Evolutionary conservation across 2,113 vertebrate genomes (phyloP).

Genomic region (Triplophysa tibetana): DNA sequence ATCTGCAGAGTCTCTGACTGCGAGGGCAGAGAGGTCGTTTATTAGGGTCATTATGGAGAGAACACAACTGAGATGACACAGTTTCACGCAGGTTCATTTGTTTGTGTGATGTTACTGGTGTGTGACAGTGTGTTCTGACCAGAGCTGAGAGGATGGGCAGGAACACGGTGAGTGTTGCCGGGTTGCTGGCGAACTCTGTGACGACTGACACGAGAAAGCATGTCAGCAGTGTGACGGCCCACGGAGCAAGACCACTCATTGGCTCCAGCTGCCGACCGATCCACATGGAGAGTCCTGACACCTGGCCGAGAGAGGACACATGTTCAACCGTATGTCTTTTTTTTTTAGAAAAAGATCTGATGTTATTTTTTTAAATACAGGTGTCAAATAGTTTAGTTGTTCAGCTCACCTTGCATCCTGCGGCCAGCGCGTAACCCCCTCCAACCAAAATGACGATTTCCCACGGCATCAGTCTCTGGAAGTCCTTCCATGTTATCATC

Average conservation of each 20-base stretch:
- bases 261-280: conserved; percentile 94
- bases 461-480: conserved; percentile 98
- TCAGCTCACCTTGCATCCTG: conserved; percentile 90
- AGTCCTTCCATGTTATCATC: conserved; percentile 98
- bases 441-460: conserved; percentile 97
- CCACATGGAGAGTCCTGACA: conserved; percentile 93
- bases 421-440: conserved; percentile 95
- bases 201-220: conserved; percentile 93
- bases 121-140: conserved; percentile 70
- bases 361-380: background rate
- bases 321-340: background rate
- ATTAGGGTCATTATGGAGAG: background rate
- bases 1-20: conserved; percentile 94
- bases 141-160: conserved; percentile 93
- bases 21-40: conserved; percentile 32
- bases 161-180: conserved; percentile 96
- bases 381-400: too few species aligned
- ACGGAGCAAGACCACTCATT: conserved; percentile 90
- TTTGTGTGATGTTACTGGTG: background rate
- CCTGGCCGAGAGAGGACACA: conserved; percentile 53
- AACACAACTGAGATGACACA: background rate
- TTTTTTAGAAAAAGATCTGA: background rate
- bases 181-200: conserved; percentile 97
- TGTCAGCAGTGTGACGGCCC: conserved; percentile 91
- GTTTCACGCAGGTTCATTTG: background rate